Evolutionary conservation across 1,140 invertebrate genomes (phyloP).

Genomic region (Philopotamus ludificatus): DNA sequence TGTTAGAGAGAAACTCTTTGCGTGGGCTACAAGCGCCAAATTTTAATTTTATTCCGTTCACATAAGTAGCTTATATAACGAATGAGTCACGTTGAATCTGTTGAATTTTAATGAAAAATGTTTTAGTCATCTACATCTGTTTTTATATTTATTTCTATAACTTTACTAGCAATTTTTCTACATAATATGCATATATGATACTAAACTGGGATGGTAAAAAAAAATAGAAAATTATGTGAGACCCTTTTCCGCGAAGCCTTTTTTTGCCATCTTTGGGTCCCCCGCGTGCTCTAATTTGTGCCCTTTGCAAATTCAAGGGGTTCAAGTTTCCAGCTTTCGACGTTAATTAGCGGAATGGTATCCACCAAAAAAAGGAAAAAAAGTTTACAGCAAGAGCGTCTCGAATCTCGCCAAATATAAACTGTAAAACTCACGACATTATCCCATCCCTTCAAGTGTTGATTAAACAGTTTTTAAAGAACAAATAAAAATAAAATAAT

Average conservation of each 20-base stretch:
- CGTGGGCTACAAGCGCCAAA: too few relatives aligned
- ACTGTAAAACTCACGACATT: neutral
- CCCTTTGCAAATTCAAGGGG: constrained; percentile 6
- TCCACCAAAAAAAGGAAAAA: neutral
- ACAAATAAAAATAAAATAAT: neutral
- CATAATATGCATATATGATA: too few relatives aligned
- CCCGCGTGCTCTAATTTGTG: constrained; percentile 3
- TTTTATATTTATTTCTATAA: too few relatives aligned
- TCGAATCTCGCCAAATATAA: neutral
- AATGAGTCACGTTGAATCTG: too few relatives aligned
- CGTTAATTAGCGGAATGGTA: constrained; percentile 6
- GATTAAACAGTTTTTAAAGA: neutral
- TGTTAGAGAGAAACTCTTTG: too few relatives aligned
- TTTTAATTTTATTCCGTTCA: too few relatives aligned
- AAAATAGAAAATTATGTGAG: neutral
- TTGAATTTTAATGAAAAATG: too few relatives aligned
- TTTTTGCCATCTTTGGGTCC: constrained; percentile 1
- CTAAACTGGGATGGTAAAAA: constrained; percentile 4
- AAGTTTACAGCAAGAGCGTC: neutral
- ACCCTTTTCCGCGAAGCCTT: neutral
- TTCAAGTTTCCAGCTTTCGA: constrained; percentile 10
- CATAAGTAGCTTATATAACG: too few relatives aligned
- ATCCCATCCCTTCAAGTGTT: neutral
- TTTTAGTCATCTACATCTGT: too few relatives aligned
- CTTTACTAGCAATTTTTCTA: too few relatives aligned